Base-by-base conservation (phyloP, 1,140 invertebrate species). In the Galleria mellonella region DNA sequence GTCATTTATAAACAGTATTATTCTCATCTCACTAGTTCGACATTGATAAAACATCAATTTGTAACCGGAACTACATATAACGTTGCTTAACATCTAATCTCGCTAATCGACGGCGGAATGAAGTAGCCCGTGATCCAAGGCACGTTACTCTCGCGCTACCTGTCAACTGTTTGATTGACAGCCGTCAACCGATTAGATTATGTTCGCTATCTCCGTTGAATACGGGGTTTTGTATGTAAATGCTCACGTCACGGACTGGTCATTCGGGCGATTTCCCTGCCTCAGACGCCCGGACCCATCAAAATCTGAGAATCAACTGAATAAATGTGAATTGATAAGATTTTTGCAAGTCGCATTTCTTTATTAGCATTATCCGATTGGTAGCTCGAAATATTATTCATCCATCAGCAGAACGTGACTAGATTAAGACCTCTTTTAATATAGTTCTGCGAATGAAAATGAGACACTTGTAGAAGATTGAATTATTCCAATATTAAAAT, bases 181-280 rank as follows among this genome's bases (percentile, higher is more conserved):
- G 65, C 44, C 64, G 64, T 72, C 69, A 48, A 40, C 52, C 53
- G 69, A 77, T 79, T 78, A 78, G 72, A 75, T 23, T 76, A 82
- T 73, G 72, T 68, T 66, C 60, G 65, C 55, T 73, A 71, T 81
- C 74, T 63, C 55, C 62, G 66, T 51, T 63, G 66, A 56, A 49
- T 51, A 23, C 54, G 41, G 43, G 69, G 72, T 67, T 79, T 82
- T 78, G 72, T 82, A 78, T 82, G 77, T 75, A 77, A 78, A 82
- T 78, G 60, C 50, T 39, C 44, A 55, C 51, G 61, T 70, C 62
- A 59, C 56, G 45, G 13, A 13, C 12, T 32, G 60, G 51, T 60
- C 17, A 23, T 6, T 23, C 17, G 15, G 43, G 36, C 47, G 42
- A 36, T 63, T 71, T 54, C 51, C 35, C 60, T 60, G 38, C 15